Evolutionary conservation across 2,797 vertebrate species (phyloP), one percentile per base, ranked within the genome.

Genomic region (Poeciliopsis turneri): DNA sequence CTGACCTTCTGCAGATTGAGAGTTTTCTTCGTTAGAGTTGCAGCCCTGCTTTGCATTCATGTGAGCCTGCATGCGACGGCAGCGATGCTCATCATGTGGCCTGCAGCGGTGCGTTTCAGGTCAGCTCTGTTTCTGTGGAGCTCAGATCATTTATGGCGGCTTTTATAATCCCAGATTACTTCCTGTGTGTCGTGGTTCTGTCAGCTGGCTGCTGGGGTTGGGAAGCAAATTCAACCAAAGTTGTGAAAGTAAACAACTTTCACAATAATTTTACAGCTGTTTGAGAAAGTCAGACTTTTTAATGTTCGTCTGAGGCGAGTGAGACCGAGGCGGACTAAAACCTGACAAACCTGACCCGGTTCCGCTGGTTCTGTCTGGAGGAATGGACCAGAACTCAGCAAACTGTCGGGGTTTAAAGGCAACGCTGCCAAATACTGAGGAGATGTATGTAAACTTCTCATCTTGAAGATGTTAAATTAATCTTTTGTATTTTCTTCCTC

Each of bases 61-160:
- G 51, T 11, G 16, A 2, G 16, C 77, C 36, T 75, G 33, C 18
- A 53, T 64, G 41, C 81, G 39, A n/a, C 66, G n/a, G n/a, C 71
- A 66, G 55, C 73, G 45, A n/a, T 0, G 13, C 49, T 75, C 84
- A 81, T 78, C 68, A 3, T 84, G 80, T 55, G 71, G 76, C 86
- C 84, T 69, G 73, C 3, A 68, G 84, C 75, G 0, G 36, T 78
- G 23, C 71, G 1, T 80, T 70, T 75, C 77, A 83, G 84, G 80
- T 82, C 86, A 16, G 73, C 41, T 72, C 49, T 30, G 72, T 75
- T 81, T 55, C 59, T 77, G 64, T 74, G 15, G 3, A 16, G 66
- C 83, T 82, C 72, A 1, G 75, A 73, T 13, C 4, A 79, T 71
- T 43, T 51, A 53, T 36, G 49, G 71, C 46, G 45, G 61, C 49